Evolutionary conservation across 2,113 vertebrate genomes (phyloP).

Genomic region (Caracal caracal): DNA sequence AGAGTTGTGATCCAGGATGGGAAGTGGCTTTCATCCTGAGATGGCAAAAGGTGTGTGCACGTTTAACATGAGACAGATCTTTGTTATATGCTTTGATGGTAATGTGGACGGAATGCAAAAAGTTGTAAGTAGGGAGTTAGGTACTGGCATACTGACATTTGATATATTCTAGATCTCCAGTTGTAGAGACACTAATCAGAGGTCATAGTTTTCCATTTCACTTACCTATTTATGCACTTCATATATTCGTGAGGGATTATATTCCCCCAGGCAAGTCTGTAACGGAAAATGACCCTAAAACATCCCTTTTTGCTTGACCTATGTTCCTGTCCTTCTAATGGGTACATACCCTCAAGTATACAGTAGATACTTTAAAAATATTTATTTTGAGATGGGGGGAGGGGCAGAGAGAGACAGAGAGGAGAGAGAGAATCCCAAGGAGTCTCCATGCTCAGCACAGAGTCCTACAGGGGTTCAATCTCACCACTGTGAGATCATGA

Average conservation of each 20-base stretch:
- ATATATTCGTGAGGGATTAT: background rate
- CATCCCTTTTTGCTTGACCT: background rate
- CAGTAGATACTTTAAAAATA: too few species aligned
- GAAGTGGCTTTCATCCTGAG: background rate
- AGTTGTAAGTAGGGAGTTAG: background rate
- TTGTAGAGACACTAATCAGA: background rate
- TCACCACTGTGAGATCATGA: too few species aligned
- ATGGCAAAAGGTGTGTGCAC: background rate
- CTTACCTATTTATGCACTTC: background rate
- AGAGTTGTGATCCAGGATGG: background rate
- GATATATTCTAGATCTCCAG: background rate
- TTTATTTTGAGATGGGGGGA: too few species aligned
- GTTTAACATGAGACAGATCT: background rate
- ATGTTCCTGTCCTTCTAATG: background rate
- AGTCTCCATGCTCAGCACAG: too few species aligned
- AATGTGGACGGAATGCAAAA: background rate
- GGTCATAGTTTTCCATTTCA: background rate
- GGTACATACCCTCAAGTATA: background rate
- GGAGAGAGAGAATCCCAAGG: too few species aligned
- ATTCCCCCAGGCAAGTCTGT: background rate
- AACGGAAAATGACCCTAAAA: background rate
- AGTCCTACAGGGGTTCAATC: too few species aligned
- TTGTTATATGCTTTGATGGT: background rate
- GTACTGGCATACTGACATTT: background rate
- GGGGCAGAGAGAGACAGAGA: too few species aligned